Conservation (phyloP, 2,113 vertebrate species). For the Syngnathus scovelli region DNA sequence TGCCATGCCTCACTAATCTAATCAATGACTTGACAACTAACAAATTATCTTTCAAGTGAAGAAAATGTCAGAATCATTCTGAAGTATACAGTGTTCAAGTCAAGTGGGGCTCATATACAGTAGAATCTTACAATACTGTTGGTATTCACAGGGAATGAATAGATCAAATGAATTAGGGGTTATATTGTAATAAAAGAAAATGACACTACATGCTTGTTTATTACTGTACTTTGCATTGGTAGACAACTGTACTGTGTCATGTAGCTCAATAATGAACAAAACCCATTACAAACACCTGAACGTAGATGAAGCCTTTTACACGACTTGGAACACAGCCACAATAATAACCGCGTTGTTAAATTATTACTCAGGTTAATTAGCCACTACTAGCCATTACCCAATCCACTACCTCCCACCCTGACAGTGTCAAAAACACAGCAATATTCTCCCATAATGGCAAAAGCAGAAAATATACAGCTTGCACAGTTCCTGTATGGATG, state of each 20-base stretch:
- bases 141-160: neutral
- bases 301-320: conserved; percentile 1
- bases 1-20: conserved; percentile 4
- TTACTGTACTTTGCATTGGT: neutral
- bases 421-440: neutral
- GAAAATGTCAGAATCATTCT: neutral
- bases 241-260: neutral
- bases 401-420: neutral
- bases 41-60: neutral
- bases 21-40: neutral
- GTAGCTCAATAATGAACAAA: neutral
- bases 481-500: neutral
- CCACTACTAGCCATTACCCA: neutral
- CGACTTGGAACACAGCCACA: neutral
- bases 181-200: too few species aligned
- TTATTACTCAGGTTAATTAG: neutral
- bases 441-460: neutral
- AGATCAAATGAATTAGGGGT: neutral
- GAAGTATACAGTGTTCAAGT: neutral
- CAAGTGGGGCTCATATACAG: neutral
- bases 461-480: neutral
- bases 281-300: neutral
- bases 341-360: neutral
- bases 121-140: neutral
- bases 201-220: neutral